Evolutionary conservation across 2,888 invertebrate species (phyloP), one percentile per base, ranked within the genome.

Genomic region (Lasioglossum pauxillum): DNA sequence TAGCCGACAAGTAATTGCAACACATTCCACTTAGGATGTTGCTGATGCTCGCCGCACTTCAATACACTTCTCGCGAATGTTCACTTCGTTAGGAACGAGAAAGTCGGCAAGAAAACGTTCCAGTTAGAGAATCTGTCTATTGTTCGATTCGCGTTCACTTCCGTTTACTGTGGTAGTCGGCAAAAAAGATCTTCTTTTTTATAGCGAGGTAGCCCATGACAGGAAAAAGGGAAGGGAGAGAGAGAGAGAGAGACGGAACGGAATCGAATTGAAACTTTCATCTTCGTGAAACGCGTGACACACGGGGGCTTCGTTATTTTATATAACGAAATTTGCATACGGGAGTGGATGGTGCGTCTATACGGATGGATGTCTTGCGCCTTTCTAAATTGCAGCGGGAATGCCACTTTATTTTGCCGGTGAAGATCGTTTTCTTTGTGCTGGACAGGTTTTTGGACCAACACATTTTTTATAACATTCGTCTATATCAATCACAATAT

Each of bases 101-200:
- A 60, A 60, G 60, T 60, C 27, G 27, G 16, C 60, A 27, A 27
- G 60, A 14, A 60, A 27, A 60, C 60, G 60, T 60, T 60, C 60
- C 60, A 60, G 60, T 27, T 60, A 31, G 14, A 14, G 60, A 16
- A 60, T 60, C 27, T 27, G 27, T 27, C 27, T 27, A 60, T 60
- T 60, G 60, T 60, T 60, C 60, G 60, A 16, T 60, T 60, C 60
- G 60, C 27, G 60, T 27, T 60, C 60, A 14, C 60, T 60, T 60
- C 60, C 60, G 60, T 60, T 60, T n/a, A 60, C 60, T 27, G 27
- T 14, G 60, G 16, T 60, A 60, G n/a, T 60, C 57, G 5, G 27
- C 60, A 27, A 60, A 27, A 27, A n/a, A 23, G 23, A 53, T n/a
- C 53, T 49, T 49, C 49, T 53, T n/a, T 53, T 53, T 53, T 53